phyloP scores from a whole-genome alignment of 2,797 vertebrate genomes.

The Sebastes ruberrimus region DNA sequence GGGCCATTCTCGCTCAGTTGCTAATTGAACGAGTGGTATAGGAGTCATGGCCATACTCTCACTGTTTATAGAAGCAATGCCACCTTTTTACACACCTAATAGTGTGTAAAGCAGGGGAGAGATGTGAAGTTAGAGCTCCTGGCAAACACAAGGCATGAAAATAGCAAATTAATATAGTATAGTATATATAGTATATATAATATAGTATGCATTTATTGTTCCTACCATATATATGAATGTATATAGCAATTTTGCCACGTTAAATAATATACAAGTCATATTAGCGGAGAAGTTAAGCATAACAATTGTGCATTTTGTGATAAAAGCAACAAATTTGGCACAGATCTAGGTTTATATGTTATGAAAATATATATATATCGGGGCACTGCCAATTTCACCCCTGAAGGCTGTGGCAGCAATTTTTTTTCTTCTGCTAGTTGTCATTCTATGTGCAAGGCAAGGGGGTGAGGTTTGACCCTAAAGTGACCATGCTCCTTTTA shows the following conservation, averaged over 20 bases:
- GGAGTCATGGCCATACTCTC: not conserved
- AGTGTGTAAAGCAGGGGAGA: not conserved
- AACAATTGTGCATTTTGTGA: no score
- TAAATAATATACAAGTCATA: not conserved
- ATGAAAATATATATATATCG: no score
- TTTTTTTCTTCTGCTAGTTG: no score
- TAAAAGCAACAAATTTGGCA: no score
- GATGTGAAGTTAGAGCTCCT: not conserved
- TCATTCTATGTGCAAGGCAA: no score
- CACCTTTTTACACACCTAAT: not conserved
- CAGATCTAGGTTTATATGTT: no score
- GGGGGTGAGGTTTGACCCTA: no score
- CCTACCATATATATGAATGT: not conserved
- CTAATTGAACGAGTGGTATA: not conserved
- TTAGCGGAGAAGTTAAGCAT: no score
- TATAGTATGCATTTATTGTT: not conserved
- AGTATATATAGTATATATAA: no score
- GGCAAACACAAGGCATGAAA: not conserved
- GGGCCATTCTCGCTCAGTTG: not conserved
- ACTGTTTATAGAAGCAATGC: not conserved
- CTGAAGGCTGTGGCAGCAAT: no score
- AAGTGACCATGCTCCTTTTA: no score
- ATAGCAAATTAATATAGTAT: not conserved
- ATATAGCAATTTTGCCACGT: not conserved
- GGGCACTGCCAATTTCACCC: no score